These are phyloP conservation scores for Semnopithecus entellus DNA, from an alignment of 2,113 vertebrate genomes.

Conservation along the genomic window DNA sequence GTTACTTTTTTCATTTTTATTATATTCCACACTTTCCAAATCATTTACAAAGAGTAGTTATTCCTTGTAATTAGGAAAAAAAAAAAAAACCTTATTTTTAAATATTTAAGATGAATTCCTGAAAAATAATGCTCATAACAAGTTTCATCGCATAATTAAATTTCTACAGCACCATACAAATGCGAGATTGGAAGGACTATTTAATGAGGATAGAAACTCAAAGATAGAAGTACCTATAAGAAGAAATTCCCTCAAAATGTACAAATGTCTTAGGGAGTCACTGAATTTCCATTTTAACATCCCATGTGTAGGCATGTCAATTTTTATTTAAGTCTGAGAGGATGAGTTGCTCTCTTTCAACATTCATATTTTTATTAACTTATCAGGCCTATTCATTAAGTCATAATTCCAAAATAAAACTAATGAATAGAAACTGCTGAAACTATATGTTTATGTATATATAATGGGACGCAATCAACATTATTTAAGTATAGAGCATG, in stretches of 20 bases:
- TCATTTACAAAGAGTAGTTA: neutral
- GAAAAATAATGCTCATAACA: neutral
- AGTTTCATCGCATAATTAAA: neutral
- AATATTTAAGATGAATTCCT: neutral
- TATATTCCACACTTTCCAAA: conserved; percentile 3
- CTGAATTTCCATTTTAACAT: neutral
- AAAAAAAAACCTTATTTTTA: neutral
- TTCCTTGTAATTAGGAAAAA: neutral
- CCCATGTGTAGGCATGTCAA: neutral
- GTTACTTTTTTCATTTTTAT: neutral
- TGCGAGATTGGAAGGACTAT: neutral
- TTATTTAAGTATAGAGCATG: conserved; percentile 48
- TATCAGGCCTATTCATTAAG: conserved; percentile 42
- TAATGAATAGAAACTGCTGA: neutral
- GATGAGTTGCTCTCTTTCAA: neutral
- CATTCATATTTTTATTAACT: conserved; percentile 5
- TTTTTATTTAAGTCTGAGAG: conserved; percentile 23
- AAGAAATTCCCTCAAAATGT: neutral
- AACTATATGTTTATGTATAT: neutral
- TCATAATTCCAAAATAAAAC: neutral
- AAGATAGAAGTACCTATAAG: neutral
- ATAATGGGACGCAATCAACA: conserved; percentile 25
- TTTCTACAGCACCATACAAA: neutral
- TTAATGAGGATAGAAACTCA: neutral
- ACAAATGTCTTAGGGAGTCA: neutral